Evolutionary conservation across 2,113 vertebrate species (phyloP), one percentile per base, ranked within the genome.

Genomic region (Enhydra lutris): DNA sequence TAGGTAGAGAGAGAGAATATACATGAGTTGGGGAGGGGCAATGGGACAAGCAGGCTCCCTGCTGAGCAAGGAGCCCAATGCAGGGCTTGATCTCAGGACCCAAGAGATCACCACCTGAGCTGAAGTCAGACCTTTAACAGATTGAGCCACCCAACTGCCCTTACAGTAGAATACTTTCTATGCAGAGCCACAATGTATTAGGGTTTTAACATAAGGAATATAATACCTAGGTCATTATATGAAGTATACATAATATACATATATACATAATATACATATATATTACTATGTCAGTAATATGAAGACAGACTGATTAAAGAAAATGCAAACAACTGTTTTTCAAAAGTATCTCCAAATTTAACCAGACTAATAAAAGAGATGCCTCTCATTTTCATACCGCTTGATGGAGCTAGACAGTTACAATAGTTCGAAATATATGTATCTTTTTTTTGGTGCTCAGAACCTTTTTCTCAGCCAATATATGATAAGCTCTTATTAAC

Each of bases 401-500:
- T 85, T 89, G 89, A 93, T 91, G 81, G 63, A 81, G 71, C 69
- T 94, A 85, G 17, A 79, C 34, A 65, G 29, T 87, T 93, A 74
- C 10, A 76, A 21, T 69, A 31, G 6, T 73, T 69, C 11, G 42
- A 87, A 91, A 92, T 36, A 1, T n/a, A 10, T 31, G 47, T 85
- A n/a, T 24, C 2, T 63, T 55, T 71, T 57, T 87, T 93, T 69
- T 69, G 39, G 36, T 83, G 21, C 82, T 91, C 31, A 87, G 21
- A 55, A 90, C 1, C 1, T 39, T 94, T 84, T 50, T 78, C 57
- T 13, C n/a, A 74, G 34, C 0, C 24, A 73, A 20, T 74, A 93
- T 67, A 50, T 96, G 50, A 85, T 67, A 97, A 94, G 29, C 78
- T 97, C 12, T 80, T 97, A 82, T 86, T 98, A 93, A 98, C 97